Evolutionary conservation across 1,140 invertebrate species (phyloP).

Genomic region (Drosophila guanche): DNA sequence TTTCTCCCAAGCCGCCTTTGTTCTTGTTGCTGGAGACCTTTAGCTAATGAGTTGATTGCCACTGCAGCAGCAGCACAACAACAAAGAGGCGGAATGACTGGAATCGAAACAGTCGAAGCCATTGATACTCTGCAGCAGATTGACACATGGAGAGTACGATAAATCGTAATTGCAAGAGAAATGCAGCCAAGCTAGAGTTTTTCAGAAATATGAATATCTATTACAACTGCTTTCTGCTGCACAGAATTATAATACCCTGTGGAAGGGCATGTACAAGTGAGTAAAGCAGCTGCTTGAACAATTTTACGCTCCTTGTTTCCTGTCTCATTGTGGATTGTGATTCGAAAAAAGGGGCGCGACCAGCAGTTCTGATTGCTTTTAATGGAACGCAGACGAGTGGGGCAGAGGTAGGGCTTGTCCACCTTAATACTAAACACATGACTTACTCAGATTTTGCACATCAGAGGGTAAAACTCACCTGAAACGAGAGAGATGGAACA

Average conservation of each 20-base stretch:
- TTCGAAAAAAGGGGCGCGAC: slow-evolving; percentile 16
- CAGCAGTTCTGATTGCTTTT: not conserved
- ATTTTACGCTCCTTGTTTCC: slow-evolving; percentile 40
- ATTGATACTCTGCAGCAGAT: no score
- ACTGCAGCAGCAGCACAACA: slow-evolving; percentile 15
- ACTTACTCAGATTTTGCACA: slow-evolving; percentile 23
- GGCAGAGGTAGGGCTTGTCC: not conserved
- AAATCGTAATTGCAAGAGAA: no score
- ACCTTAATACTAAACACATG: slow-evolving; percentile 25
- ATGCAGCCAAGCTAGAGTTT: not conserved
- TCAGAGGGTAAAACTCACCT: slow-evolving; percentile 39
- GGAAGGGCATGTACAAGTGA: not conserved
- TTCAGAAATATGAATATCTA: no score
- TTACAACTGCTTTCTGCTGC: no score
- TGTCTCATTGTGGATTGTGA: slow-evolving; percentile 33
- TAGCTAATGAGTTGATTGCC: slow-evolving; percentile 58
- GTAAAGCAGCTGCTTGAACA: slow-evolving; percentile 31
- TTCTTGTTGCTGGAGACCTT: slow-evolving; percentile 30
- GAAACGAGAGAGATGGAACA: slow-evolving; percentile 34
- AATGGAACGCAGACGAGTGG: no score
- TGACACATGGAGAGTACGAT: no score
- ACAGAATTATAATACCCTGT: no score
- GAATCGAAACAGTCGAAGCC: no score
- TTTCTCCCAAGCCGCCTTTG: slow-evolving; percentile 49
- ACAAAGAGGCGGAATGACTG: not conserved